Evolutionary conservation across 64 coral and sea anemone genomes (phyloP).

Genomic region (Porites australiensis): DNA sequence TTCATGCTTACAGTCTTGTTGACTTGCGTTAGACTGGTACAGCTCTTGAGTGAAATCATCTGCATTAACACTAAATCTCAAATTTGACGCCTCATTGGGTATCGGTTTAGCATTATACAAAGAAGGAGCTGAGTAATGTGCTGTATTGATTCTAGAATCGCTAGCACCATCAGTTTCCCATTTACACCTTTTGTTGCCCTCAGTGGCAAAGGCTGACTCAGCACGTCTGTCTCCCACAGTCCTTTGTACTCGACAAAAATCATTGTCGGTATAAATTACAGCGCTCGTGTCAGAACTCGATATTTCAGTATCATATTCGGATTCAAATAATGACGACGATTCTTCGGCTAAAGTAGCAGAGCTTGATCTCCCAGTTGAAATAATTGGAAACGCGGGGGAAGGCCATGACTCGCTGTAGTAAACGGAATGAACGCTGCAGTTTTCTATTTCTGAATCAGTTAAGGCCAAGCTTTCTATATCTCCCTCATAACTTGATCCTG

Average conservation of each 20-base stretch:
- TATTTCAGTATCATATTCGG: conserved; percentile 21
- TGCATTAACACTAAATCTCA: not conserved
- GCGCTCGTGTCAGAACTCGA: not conserved
- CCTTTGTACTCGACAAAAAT: not conserved
- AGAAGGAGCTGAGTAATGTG: not conserved
- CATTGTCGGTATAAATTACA: conserved; percentile 10
- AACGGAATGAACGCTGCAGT: not conserved
- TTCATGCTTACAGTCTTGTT: not conserved
- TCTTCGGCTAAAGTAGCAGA: not conserved
- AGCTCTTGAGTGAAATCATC: not conserved
- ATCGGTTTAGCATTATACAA: not conserved
- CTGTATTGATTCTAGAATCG: not conserved
- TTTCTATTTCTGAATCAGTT: not conserved
- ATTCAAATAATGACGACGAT: not conserved
- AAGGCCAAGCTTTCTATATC: not conserved
- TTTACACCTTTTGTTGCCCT: not conserved
- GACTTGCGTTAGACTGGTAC: not conserved
- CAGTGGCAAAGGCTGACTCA: not conserved
- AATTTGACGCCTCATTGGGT: not conserved
- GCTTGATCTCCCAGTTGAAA: not conserved
- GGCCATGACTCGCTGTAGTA: not conserved
- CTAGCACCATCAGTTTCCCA: not conserved
- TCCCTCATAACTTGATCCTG: conserved; percentile 6
- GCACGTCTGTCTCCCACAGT: not conserved
- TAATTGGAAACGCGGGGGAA: not conserved